Conservation (phyloP, 2,797 vertebrate genomes). For the Catamblyrhynchus diadema region DNA sequence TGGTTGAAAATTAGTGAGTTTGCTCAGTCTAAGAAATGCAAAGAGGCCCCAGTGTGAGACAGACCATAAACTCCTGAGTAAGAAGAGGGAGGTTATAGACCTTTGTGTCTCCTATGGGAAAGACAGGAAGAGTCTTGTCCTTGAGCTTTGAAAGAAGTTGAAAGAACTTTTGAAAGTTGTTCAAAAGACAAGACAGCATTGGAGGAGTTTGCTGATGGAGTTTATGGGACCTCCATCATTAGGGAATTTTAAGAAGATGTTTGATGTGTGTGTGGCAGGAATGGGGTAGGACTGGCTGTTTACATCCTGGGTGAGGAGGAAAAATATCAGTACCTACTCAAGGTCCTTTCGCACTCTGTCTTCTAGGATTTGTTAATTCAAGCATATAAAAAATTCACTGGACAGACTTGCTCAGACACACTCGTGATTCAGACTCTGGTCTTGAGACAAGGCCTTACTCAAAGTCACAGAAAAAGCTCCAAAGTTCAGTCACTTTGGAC, state of each 20-base stretch:
- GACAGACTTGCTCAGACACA: neutral
- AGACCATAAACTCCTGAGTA: neutral
- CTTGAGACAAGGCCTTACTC: neutral
- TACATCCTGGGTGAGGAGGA: neutral
- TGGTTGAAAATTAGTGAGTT: neutral
- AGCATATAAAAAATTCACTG: neutral
- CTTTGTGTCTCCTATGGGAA: neutral
- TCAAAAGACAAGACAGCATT: neutral
- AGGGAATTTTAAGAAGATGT: neutral
- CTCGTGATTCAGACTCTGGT: neutral
- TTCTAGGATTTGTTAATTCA: neutral
- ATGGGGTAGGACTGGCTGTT: neutral
- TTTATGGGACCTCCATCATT: neutral
- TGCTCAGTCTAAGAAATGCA: neutral
- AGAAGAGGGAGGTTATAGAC: neutral
- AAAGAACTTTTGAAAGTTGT: neutral
- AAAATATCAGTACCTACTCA: neutral
- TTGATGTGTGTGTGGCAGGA: neutral
- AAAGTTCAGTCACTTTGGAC: neutral
- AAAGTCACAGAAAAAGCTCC: neutral
- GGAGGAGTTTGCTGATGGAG: neutral
- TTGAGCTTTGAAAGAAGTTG: neutral
- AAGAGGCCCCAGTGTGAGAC: neutral
- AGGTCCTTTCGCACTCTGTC: neutral
- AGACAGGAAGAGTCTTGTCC: neutral